Base-by-base conservation (phyloP, 2,888 invertebrate species). In the Tridacna gigas region DNA sequence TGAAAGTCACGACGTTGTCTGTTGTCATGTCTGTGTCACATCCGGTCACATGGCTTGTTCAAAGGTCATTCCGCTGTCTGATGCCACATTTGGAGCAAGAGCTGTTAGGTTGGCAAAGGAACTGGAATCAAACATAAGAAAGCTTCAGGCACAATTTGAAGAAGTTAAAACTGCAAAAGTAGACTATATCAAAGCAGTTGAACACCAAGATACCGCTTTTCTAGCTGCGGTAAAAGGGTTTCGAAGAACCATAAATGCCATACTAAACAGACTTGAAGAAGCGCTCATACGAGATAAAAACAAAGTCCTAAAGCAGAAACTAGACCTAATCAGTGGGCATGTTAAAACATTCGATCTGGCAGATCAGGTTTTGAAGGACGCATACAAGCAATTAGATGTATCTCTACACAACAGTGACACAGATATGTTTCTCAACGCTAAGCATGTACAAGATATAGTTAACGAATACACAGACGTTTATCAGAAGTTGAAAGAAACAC, bases 1-100 rank as follows among this genome's bases (percentile, higher is more conserved):
- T 60, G 78, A 81, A 20, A 74, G 61, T 47, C 86, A 86, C 48
- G 82, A 86, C 15, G 73, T 73, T 0, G 78, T 86, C 0, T 82
- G 83, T 47, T 86, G 86, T 47, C 81, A 79, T 26, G 82, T 86
- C 12, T 86, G 86, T 28, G 75, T 77, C 20, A 51, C 79, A 11
- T 69, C 86, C 9, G 56, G 28, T 45, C 86, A 86, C 66, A 79
- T 67, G 47, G 67, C 65, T 0, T 86, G 86, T 73, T 60, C 51
- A 7, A 75, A 77, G 9, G 61, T 82, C 7, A 63, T 77, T 0
- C 47, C 61, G 20, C 74, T 86, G 13, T 48, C 67, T 51, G 86
- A 84, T 65, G 74, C 71, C 7, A 76, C 80, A 4, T 66, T 78
- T 12, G 78, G 77, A 15, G 74, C 73, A 9, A 69, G 77, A 5